Conservation (phyloP, 1,140 invertebrate species). For the Lerema accius region DNA sequence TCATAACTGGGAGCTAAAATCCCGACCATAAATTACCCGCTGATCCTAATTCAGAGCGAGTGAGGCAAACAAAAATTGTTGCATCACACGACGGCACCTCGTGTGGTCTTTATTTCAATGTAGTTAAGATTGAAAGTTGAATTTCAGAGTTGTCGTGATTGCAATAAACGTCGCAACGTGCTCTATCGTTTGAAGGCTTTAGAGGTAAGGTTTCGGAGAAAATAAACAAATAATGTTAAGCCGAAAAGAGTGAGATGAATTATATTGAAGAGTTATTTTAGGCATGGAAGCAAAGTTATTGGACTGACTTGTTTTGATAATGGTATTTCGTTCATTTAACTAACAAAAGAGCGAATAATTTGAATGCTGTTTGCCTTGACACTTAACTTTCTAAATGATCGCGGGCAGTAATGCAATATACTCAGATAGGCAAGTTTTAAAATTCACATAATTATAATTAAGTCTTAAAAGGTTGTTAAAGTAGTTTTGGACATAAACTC, state of each 20-base stretch:
- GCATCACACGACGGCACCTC: not conserved
- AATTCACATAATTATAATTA: too few species aligned
- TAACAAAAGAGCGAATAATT: not conserved
- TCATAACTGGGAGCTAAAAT: constrained; percentile 9
- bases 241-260: not conserved
- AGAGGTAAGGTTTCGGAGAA: constrained; percentile 10
- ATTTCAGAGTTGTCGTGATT: not conserved
- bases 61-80: constrained; percentile 11
- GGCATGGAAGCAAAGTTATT: too few species aligned
- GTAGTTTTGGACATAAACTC: too few species aligned
- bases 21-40: constrained; percentile 15
- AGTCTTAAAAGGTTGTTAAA: too few species aligned
- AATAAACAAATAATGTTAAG: not conserved
- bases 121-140: constrained; percentile 10
- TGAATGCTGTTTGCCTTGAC: not conserved
- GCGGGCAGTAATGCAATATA: not conserved
- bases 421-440: too few species aligned
- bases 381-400: not conserved
- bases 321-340: not conserved
- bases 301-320: not conserved
- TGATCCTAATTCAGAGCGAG: constrained; percentile 15
- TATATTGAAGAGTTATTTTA: not conserved
- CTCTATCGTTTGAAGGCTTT: constrained; percentile 19
- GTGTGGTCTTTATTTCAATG: not conserved
- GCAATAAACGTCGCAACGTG: constrained; percentile 13